These are phyloP conservation scores for Nymphalis polychloros DNA, from an alignment of 2,888 invertebrate species.

Conservation along the genomic window DNA sequence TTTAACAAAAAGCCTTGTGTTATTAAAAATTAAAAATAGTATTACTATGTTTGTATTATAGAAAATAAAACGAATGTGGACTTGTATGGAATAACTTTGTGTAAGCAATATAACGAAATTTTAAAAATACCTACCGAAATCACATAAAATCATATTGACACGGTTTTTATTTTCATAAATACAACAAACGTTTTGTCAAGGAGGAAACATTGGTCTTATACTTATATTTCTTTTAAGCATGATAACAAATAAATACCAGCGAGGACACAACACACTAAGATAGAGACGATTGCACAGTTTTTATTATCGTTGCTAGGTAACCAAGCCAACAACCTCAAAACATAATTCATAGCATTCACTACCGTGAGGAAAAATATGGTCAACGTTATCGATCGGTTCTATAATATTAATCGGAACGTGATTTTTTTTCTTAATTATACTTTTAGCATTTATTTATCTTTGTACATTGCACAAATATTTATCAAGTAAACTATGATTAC, in stretches of 20 bases:
- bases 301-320: conserved; percentile 62
- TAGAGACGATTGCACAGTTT: conserved; percentile 49
- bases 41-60: too few species aligned
- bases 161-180: neutral
- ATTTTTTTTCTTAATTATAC: too few species aligned
- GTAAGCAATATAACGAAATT: too few species aligned
- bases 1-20: too few species aligned
- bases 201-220: conserved; percentile 58
- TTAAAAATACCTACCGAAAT: too few species aligned
- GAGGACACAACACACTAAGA: conserved; percentile 42
- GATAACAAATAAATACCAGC: conserved; percentile 46
- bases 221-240: conserved; percentile 49
- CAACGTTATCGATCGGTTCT: neutral
- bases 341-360: neutral
- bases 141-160: neutral
- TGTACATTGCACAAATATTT: too few species aligned
- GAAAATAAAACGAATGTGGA: too few species aligned
- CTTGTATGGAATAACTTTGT: too few species aligned
- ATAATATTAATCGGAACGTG: too few species aligned
- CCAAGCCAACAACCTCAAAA: conserved; percentile 36
- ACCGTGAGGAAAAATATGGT: neutral
- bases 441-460: too few species aligned
- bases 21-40: too few species aligned
- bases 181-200: conserved; percentile 46
- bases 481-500: too few species aligned